These are phyloP conservation scores for Poecilia velifera DNA, from an alignment of 2,797 vertebrate genomes.

Conservation along the genomic window DNA sequence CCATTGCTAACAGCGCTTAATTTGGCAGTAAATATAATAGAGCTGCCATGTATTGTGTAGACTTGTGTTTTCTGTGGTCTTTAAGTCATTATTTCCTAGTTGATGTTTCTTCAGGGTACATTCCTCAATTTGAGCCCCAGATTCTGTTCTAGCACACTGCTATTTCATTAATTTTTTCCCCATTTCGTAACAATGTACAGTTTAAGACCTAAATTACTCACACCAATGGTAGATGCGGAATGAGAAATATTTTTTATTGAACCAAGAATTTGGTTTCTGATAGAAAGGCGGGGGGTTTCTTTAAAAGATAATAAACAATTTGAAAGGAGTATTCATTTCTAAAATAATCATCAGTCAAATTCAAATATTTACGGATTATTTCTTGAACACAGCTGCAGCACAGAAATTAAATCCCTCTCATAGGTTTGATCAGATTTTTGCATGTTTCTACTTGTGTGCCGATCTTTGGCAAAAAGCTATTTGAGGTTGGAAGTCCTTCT, in stretches of 20 bases:
- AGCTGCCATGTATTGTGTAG: not conserved
- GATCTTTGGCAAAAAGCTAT: not conserved
- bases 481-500: not conserved
- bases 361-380: not conserved
- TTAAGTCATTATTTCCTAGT: too few relatives aligned
- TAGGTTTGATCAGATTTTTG: not conserved
- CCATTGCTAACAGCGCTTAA: not conserved
- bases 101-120: not conserved
- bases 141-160: not conserved
- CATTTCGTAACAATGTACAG: not conserved
- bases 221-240: not conserved
- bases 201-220: not conserved
- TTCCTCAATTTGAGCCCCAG: not conserved
- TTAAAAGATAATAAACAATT: not conserved
- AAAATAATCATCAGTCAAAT: not conserved
- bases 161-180: not conserved
- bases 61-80: not conserved
- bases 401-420: not conserved
- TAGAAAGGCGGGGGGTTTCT: not conserved
- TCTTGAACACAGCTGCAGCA: not conserved
- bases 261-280: not conserved
- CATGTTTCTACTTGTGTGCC: not conserved
- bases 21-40: not conserved
- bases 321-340: not conserved
- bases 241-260: not conserved